These are phyloP conservation scores for Haemorhous mexicanus DNA, from an alignment of 2,113 vertebrate species.

Conservation along the genomic window DNA sequence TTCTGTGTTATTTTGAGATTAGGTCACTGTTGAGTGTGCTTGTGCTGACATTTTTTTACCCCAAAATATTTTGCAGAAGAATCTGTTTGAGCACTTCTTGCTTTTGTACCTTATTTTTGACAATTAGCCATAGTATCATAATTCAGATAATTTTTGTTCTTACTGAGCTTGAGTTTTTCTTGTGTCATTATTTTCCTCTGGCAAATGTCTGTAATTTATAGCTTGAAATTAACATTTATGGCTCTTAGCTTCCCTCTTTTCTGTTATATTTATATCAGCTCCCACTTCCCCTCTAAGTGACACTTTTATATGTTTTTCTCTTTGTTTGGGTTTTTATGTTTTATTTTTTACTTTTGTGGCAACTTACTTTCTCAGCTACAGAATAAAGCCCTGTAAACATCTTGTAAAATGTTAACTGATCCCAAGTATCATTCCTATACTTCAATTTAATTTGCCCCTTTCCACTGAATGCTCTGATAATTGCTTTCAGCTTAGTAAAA, in stretches of 20 bases:
- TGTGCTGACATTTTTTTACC: background rate
- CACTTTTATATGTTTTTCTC: conserved; percentile 54
- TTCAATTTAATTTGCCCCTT: conserved; percentile 6
- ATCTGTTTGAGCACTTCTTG: background rate
- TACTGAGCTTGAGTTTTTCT: conserved; percentile 7
- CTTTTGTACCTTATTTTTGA: background rate
- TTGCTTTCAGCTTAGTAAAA: conserved; percentile 20
- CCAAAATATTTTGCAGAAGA: background rate
- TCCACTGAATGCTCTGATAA: background rate
- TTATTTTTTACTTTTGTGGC: background rate
- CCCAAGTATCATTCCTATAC: background rate
- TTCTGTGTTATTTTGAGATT: background rate
- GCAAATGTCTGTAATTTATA: conserved; percentile 60
- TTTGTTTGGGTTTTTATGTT: background rate
- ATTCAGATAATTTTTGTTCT: conserved; percentile 5
- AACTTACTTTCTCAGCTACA: background rate
- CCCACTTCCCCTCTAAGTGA: conserved; percentile 48
- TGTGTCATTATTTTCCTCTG: conserved; percentile 40
- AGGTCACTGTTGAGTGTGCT: background rate
- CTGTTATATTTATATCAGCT: conserved; percentile 47
- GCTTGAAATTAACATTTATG: conserved; percentile 59
- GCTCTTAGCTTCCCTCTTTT: conserved; percentile 59
- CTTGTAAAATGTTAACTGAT: background rate
- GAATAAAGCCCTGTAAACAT: conserved; percentile 1
- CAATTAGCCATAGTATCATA: background rate